phyloP scores from a whole-genome alignment of 2,888 invertebrate species.

The Phortica magna region DNA sequence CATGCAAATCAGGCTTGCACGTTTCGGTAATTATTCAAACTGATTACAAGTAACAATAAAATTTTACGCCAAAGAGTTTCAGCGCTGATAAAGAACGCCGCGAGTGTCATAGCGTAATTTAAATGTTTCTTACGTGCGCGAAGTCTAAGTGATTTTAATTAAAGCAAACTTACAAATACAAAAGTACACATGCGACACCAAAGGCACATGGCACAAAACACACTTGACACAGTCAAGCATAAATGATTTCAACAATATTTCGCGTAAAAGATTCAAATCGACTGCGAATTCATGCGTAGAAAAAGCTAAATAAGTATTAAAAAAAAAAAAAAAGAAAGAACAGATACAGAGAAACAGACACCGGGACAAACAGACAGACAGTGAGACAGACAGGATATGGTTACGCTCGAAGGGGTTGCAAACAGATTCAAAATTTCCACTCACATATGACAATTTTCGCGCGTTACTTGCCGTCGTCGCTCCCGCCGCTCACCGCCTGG shows the following conservation, averaged over 20 bases:
- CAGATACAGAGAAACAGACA: conserved; percentile 55
- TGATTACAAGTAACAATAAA: conserved; percentile 65
- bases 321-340: conserved; percentile 48
- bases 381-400: conserved; percentile 61
- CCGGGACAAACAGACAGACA: not conserved
- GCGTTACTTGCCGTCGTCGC: conserved; percentile 24
- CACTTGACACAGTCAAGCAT: conserved; percentile 54
- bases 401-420: conserved; percentile 73
- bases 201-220: not conserved
- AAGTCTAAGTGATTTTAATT: conserved; percentile 57
- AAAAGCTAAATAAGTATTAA: conserved; percentile 38
- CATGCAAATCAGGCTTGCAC: conserved; percentile 48
- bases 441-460: conserved; percentile 74
- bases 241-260: conserved; percentile 75
- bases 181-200: not conserved
- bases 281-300: conserved; percentile 53
- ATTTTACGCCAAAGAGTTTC: conserved; percentile 46
- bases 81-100: conserved; percentile 38
- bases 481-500: not conserved
- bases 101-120: conserved; percentile 56
- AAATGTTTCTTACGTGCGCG: conserved; percentile 58
- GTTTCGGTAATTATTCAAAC: conserved; percentile 69
- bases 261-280: conserved; percentile 73
- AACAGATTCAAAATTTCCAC: conserved; percentile 75
- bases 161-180: conserved; percentile 34